Base-by-base conservation (phyloP, 2,113 vertebrate species). In the Platichthys stellatus region DNA sequence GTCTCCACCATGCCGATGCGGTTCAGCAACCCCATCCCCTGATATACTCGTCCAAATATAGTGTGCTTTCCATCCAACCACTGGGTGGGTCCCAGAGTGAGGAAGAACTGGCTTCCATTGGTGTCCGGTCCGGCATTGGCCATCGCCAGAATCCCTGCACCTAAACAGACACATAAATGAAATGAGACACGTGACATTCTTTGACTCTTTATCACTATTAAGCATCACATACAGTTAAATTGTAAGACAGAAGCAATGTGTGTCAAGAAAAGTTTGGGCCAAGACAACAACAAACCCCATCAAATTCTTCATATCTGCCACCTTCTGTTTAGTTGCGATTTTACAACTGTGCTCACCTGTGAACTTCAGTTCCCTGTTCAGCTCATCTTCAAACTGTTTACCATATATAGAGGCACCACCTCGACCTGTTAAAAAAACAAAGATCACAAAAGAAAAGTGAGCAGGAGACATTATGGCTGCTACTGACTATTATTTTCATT, bases 81-180 rank as follows among this genome's bases (percentile, higher is more conserved):
- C 90, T 98, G 97, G 3, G 96, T 96, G 0, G 97, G 97, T 4
- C 90, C 96, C 1, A 99, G 89, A 0, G 96, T 95, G 83, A 99
- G 85, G 75, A 99, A 99, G 87, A 99, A 99, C 65, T 99, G 97
- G 92, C 98, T 99, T 17, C 97, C 98, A 0, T 99, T 99, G 74
- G 97, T 98, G 83, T 98, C 96, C 0, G 96, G 96, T 3, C 98
- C 97, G 0, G 97, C 95, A 2, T 99, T 99, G 61, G 98, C 98
- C 97, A 99, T 99, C 0, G 98, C 97, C 45, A 99, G 87, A 86
- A 99, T 99, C 43, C 98, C 98, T 0, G 97, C 97, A 0, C 97
- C 98, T 98, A 60, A 31, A 76, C 1, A 76, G 13, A 23, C 21
- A 58, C 23, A 58, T 7, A 72, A 3, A 86, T 24, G 0, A 40